A percentile compares a stretch with the other conserved stretches of the same genome.
phyloP scores from a whole-genome alignment of 2,797 vertebrate genomes.

The Platalea minor region DNA sequence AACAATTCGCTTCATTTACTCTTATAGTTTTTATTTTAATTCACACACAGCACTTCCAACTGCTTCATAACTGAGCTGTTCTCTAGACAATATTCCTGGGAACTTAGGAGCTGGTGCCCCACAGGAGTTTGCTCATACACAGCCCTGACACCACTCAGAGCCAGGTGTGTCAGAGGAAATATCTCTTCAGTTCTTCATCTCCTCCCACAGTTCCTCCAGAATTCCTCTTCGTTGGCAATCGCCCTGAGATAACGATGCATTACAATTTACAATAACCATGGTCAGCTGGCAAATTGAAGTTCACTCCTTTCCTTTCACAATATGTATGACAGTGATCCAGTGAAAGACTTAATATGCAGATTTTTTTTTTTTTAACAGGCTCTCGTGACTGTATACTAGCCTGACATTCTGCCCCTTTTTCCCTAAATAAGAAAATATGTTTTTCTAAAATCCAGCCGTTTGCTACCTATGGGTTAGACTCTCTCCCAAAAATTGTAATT shows the following conservation, averaged over 20 bases:
- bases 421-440: not conserved
- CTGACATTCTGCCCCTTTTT: not conserved
- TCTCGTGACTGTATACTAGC: not conserved
- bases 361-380: not conserved
- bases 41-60: not conserved
- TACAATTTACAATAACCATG: not conserved
- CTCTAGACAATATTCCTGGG: not conserved
- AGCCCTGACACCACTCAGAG: not conserved
- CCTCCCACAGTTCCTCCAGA: not conserved
- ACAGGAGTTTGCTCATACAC: not conserved
- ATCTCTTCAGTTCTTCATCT: not conserved
- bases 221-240: not conserved
- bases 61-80: not conserved
- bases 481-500: not conserved
- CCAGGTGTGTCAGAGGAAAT: not conserved
- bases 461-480: not conserved
- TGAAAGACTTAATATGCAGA: not conserved
- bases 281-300: not conserved
- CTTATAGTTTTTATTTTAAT: not conserved
- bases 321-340: rapidly evolving
- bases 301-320: not conserved
- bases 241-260: not conserved
- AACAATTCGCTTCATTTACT: not conserved
- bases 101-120: not conserved
- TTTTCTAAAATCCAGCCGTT: not conserved